These are phyloP conservation scores for Asobara japonica DNA, from an alignment of 1,140 invertebrate species.

Conservation along the genomic window DNA sequence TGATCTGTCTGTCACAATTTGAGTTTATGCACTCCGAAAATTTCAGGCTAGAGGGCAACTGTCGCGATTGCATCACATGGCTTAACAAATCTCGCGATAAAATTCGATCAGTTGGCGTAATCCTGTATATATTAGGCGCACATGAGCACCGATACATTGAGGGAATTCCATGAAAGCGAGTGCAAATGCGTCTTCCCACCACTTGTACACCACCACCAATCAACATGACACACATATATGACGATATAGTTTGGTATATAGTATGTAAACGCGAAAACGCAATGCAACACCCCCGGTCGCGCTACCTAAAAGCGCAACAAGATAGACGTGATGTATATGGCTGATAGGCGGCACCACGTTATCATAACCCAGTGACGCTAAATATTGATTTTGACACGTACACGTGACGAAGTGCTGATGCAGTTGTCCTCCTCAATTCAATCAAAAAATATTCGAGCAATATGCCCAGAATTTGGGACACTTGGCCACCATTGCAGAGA, in stretches of 20 bases:
- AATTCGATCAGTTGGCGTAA: slow-evolving; percentile 24
- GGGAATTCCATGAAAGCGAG: slow-evolving; percentile 4
- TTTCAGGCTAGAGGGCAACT: not conserved
- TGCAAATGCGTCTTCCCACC: not conserved
- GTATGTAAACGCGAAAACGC: slow-evolving; percentile 7
- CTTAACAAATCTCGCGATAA: slow-evolving; percentile 28
- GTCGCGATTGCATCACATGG: not conserved
- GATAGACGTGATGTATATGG: slow-evolving; percentile 34
- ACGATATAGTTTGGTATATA: not conserved
- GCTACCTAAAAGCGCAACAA: slow-evolving; percentile 39
- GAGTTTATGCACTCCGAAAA: slow-evolving; percentile 8
- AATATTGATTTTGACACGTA: slow-evolving; percentile 67
- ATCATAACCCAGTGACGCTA: slow-evolving; percentile 66
- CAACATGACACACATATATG: not conserved
- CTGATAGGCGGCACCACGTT: slow-evolving; percentile 46
- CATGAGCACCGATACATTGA: not conserved
- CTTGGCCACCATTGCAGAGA: too few species aligned
- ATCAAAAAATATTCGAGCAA: too few species aligned
- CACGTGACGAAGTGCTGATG: slow-evolving; percentile 57
- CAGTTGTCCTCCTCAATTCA: not conserved
- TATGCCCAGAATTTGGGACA: too few species aligned
- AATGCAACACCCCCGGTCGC: slow-evolving; percentile 30
- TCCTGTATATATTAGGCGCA: not conserved
- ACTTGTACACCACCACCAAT: not conserved
- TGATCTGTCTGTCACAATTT: not conserved